These are phyloP conservation scores for Falco novaeseelandiae DNA, from an alignment of 2,797 vertebrate species.

Conservation along the genomic window DNA sequence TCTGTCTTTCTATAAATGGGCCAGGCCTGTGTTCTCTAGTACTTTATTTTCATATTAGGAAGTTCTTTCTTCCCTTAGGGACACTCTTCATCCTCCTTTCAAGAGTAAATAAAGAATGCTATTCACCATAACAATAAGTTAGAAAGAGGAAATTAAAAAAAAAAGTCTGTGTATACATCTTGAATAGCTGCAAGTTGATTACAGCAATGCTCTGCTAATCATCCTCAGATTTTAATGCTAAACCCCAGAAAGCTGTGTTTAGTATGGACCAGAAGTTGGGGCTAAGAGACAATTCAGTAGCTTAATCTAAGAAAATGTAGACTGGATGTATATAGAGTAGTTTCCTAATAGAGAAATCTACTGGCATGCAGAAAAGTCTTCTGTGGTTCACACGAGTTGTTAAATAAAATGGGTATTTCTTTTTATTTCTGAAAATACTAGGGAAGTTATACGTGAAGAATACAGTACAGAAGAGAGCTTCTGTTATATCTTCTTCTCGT, in stretches of 20 bases:
- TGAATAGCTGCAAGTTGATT: background rate
- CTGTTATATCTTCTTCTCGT: background rate
- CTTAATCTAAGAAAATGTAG: background rate
- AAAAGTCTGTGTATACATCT: background rate
- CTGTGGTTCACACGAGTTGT: background rate
- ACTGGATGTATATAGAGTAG: background rate
- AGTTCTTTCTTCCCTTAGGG: conserved; percentile 1
- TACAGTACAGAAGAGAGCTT: background rate
- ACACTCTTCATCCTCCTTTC: background rate
- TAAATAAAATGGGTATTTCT: background rate
- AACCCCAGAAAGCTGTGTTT: background rate
- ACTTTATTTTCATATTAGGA: background rate
- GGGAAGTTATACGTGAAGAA: background rate
- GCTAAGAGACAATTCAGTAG: background rate
- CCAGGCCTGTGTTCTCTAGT: background rate
- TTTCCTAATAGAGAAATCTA: background rate
- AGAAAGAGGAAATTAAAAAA: conserved; percentile 21
- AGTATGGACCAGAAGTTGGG: background rate
- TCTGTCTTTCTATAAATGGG: background rate
- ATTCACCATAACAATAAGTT: conserved; percentile 26
- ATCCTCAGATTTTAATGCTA: conserved; percentile 15
- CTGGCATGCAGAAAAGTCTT: background rate
- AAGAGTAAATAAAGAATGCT: conserved; percentile 16
- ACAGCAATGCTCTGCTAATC: background rate
- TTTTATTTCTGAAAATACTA: background rate